Evolutionary conservation across 2,888 invertebrate species (phyloP).

Genomic region (Aphidius colemani): DNA sequence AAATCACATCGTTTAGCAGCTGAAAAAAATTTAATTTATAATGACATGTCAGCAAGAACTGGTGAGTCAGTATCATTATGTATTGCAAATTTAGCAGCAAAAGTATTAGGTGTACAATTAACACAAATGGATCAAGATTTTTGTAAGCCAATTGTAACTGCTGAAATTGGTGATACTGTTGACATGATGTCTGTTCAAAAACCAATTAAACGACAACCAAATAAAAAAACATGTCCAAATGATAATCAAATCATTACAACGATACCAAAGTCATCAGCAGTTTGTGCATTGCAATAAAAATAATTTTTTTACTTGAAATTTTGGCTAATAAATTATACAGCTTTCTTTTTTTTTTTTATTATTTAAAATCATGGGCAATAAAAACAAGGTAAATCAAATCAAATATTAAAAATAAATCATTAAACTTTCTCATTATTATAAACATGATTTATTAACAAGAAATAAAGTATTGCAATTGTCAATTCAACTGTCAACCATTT

Average conservation of each 20-base stretch:
- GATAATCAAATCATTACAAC: constrained; percentile 38
- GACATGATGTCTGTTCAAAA: constrained; percentile 48
- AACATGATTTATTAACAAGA: too few relatives aligned
- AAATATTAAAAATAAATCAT: too few relatives aligned
- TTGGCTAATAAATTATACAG: too few relatives aligned
- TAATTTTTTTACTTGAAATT: not conserved
- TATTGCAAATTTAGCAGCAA: constrained; percentile 74
- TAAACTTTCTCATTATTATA: too few relatives aligned
- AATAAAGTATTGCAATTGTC: too few relatives aligned
- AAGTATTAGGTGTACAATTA: constrained; percentile 69
- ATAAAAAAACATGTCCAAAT: constrained; percentile 45
- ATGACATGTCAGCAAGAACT: constrained; percentile 73
- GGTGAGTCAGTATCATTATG: constrained; percentile 72
- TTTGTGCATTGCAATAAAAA: constrained; percentile 64
- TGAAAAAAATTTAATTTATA: constrained; percentile 67
- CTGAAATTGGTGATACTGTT: constrained; percentile 64
- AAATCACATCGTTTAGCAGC: constrained; percentile 70
- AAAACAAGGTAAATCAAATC: too few relatives aligned
- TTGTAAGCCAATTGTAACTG: constrained; percentile 69
- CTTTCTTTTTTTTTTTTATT: not conserved
- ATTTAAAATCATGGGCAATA: not conserved
- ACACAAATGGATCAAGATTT: constrained; percentile 71
- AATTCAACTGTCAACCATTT: too few relatives aligned
- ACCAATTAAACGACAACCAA: constrained; percentile 51
- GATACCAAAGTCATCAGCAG: constrained; percentile 57